Evolutionary conservation across 2,888 invertebrate species (phyloP).

Genomic region (Trachelus iudaicus): DNA sequence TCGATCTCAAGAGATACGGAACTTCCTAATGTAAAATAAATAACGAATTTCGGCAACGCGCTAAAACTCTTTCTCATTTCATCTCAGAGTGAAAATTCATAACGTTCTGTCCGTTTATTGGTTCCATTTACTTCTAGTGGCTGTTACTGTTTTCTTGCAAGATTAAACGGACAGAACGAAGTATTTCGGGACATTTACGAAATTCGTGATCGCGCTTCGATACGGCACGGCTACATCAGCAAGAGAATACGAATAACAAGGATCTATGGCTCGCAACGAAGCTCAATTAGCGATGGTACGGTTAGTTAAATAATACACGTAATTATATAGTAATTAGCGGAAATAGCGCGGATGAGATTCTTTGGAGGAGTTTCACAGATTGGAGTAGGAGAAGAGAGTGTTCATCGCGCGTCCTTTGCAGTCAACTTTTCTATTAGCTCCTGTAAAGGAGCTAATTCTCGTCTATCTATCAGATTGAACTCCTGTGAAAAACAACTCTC

Average conservation of each 20-base stretch:
- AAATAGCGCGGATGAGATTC: conserved; percentile 55
- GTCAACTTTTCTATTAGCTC: conserved; percentile 97
- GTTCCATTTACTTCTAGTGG: too few species aligned
- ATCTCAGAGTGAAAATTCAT: too few species aligned
- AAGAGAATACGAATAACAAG: neutral
- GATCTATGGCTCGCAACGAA: conserved; percentile 29
- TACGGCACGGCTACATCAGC: neutral
- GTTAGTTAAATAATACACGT: conserved; percentile 51
- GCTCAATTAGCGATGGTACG: conserved; percentile 32
- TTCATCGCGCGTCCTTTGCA: conserved; percentile 88
- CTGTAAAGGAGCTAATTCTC: conserved; percentile 96
- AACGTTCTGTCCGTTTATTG: too few species aligned
- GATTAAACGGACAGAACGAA: too few species aligned
- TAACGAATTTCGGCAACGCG: conserved; percentile 26
- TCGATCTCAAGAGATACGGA: conserved; percentile 21
- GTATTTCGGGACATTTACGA: neutral
- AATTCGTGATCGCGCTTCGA: neutral
- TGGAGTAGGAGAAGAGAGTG: conserved; percentile 29
- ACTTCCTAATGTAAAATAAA: conserved; percentile 32
- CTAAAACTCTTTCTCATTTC: conserved; percentile 4
- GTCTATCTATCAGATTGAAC: conserved; percentile 95
- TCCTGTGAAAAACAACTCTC: conserved; percentile 75
- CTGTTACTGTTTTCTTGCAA: too few species aligned
- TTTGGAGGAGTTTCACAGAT: conserved; percentile 59
- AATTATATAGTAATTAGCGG: conserved; percentile 41